Conservation (phyloP, 2,113 vertebrate genomes). For the Turdus rufiventris region DNA sequence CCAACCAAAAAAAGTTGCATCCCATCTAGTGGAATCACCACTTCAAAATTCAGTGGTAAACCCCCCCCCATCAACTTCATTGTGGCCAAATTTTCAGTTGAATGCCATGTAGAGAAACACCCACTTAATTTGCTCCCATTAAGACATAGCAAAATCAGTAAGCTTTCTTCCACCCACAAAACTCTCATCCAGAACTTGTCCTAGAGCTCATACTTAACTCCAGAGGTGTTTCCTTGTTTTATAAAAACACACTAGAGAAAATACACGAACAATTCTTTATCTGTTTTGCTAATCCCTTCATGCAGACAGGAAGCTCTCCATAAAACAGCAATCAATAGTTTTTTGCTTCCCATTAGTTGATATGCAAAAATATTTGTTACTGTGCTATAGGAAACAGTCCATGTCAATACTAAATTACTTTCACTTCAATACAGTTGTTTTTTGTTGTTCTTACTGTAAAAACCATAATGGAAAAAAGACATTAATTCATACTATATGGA, state of each 20-base stretch:
- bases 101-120: neutral
- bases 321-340: neutral
- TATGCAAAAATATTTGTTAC: neutral
- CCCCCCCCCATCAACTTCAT: neutral
- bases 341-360: neutral
- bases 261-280: neutral
- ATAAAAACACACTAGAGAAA: rapidly evolving
- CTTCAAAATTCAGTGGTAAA: neutral
- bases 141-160: neutral
- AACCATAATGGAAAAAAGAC: neutral
- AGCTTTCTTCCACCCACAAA: neutral
- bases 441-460: neutral
- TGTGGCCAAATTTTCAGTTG: neutral
- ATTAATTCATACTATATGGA: neutral
- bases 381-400: neutral
- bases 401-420: neutral
- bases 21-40: neutral
- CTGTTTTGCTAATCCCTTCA: neutral
- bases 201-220: neutral
- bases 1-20: neutral
- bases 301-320: neutral
- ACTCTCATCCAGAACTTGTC: neutral
- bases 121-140: neutral
- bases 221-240: neutral
- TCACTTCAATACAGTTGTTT: neutral